A percentile compares a stretch with the other conserved stretches of the same genome.
Evolutionary conservation across 2,797 vertebrate genomes (phyloP).

Genomic region (Schizothorax lantsangensis): DNA sequence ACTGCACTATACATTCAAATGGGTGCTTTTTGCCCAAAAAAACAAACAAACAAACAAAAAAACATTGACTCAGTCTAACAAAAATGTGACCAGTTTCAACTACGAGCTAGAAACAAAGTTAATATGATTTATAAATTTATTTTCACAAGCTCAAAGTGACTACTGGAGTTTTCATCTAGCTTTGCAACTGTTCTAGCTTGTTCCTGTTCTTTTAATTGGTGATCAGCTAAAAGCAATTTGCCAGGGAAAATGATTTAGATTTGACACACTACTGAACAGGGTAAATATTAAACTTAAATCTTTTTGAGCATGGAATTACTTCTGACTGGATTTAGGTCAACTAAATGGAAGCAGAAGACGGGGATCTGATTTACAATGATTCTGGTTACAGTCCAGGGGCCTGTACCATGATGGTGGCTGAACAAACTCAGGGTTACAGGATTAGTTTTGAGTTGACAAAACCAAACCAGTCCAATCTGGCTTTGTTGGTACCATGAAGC

Average conservation of each 20-base stretch:
- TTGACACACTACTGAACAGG: conserved; percentile 26
- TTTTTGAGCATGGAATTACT: background rate
- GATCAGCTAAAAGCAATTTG: conserved; percentile 16
- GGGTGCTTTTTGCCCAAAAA: background rate
- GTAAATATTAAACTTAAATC: conserved; percentile 33
- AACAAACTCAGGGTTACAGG: too few species aligned
- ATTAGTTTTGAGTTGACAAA: too few species aligned
- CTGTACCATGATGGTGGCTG: too few species aligned
- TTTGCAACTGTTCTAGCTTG: background rate
- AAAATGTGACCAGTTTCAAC: background rate
- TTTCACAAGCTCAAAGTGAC: background rate
- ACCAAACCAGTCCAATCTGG: too few species aligned
- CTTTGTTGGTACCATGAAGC: too few species aligned
- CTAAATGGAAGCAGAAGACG: background rate
- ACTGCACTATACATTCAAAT: background rate
- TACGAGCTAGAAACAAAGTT: background rate
- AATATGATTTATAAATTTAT: background rate
- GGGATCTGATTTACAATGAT: conserved; percentile 3
- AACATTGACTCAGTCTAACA: background rate
- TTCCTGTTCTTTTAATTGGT: background rate
- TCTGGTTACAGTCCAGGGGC: background rate
- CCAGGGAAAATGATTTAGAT: background rate
- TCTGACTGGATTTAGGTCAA: conserved; percentile 19
- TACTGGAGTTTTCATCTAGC: background rate
- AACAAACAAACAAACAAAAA: background rate